Evolutionary conservation across 2,797 vertebrate species (phyloP).

Genomic region (Sebastes vulpes): DNA sequence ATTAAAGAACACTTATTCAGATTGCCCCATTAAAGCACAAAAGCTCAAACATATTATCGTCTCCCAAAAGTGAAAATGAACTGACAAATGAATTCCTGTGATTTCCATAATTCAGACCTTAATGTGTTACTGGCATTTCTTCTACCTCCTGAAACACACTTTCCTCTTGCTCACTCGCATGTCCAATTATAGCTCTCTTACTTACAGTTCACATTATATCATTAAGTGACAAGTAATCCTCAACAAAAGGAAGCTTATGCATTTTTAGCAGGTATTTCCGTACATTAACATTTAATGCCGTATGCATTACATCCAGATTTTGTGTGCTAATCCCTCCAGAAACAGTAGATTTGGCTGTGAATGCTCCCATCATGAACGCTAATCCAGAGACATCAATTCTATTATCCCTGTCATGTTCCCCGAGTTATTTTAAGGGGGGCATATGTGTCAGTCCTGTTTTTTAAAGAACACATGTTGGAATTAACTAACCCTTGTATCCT

Average conservation of each 20-base stretch:
- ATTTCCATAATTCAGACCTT: slow-evolving; percentile 32
- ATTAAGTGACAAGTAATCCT: slow-evolving; percentile 63
- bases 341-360: slow-evolving; percentile 52
- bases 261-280: slow-evolving; percentile 50
- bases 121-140: slow-evolving; percentile 8
- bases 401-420: slow-evolving; percentile 46
- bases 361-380: slow-evolving; percentile 41
- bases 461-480: slow-evolving; percentile 35
- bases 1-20: background rate
- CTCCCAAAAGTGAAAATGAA: background rate
- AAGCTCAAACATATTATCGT: background rate
- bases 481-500: slow-evolving; percentile 64
- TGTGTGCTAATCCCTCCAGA: slow-evolving; percentile 57
- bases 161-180: background rate
- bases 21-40: background rate
- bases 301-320: slow-evolving; percentile 50
- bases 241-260: slow-evolving; percentile 41
- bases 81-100: background rate
- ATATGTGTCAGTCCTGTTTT: slow-evolving; percentile 32
- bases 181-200: slow-evolving; percentile 31
- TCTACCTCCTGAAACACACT: background rate
- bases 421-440: slow-evolving; percentile 13
- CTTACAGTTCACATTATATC: slow-evolving; percentile 23
- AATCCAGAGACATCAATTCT: slow-evolving; percentile 47
- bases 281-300: slow-evolving; percentile 53